These are phyloP conservation scores for Rhingia campestris DNA, from an alignment of 2,888 invertebrate species.

Conservation along the genomic window DNA sequence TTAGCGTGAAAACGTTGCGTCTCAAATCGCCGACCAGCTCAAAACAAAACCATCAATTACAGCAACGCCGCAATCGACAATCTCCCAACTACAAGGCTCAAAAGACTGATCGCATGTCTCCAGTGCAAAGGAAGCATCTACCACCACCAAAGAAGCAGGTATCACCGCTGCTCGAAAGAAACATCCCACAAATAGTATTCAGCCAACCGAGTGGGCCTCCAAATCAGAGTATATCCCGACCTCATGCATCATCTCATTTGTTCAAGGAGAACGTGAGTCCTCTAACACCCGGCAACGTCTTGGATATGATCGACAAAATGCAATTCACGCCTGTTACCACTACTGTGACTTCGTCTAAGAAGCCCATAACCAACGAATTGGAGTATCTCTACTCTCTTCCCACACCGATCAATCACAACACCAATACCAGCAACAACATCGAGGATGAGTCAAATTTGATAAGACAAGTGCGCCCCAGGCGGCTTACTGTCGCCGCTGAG, in stretches of 20 bases:
- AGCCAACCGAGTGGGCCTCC: background rate
- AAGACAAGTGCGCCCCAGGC: conserved; percentile 78
- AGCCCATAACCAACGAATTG: conserved; percentile 54
- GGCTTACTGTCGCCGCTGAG: conserved; percentile 75
- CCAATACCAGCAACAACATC: background rate
- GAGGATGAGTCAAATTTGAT: conserved; percentile 31
- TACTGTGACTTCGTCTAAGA: conserved; percentile 33
- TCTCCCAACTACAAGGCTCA: conserved; percentile 56
- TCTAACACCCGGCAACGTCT: conserved; percentile 80
- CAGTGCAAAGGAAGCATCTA: conserved; percentile 27
- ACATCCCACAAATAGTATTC: conserved; percentile 70
- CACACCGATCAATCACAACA: conserved; percentile 77
- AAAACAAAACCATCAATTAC: conserved; percentile 80
- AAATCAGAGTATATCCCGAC: conserved; percentile 14
- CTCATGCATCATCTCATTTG: conserved; percentile 3
- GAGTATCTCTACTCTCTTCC: conserved; percentile 80
- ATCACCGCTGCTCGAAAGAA: conserved; percentile 78
- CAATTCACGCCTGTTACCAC: conserved; percentile 80
- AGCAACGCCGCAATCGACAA: conserved; percentile 75
- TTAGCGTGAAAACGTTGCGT: conserved; percentile 78
- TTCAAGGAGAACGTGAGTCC: conserved; percentile 83
- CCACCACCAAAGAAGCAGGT: conserved; percentile 55
- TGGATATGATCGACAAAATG: conserved; percentile 80
- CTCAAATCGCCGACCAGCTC: conserved; percentile 80
- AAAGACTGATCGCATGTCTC: conserved; percentile 65